Base-by-base conservation (phyloP, 2,888 invertebrate species). In the Meghimatium bilineatum region DNA sequence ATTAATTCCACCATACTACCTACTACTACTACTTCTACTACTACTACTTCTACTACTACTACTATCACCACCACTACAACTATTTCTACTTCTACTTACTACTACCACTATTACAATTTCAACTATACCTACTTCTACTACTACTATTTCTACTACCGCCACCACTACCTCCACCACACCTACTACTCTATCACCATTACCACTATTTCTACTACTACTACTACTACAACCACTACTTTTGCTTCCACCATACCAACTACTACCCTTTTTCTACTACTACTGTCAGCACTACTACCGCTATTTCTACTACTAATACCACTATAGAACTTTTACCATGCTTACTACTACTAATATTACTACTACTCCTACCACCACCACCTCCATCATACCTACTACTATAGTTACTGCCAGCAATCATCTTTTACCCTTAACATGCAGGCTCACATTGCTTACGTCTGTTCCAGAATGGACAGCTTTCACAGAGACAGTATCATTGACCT, bases 371-470 rank as follows among this genome's bases (percentile, higher is more conserved):
- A 63, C 63, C 29, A 26, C 63, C 29, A n/a, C 29, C 5, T 29
- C 29, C n/a, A 29, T 23, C 29, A 63, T 29, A 1, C n/a, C 63
- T 63, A 12, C 26, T 63, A 63, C 63, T 63, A 23, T 29, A n/a
- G 3, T 29, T 23, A 63, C 63, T 5, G 29, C 29, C 29, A 63
- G 12, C 44, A 44, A 44, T 17, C 17, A 56, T 56, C n/a, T 23
- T 56, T 3, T 56, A 63, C 29, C 63, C 23, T 26, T 8, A 63
- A n/a, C n/a, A 63, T 29, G 29, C 23, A 26, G 2, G 44, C 81
- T 74, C 52, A 85, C 84, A 77, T 85, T 81, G 67, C 76, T 81
- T n/a, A 81, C 81, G 36, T 81, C 84, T 60, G 81, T 56, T 76
- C 29, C 81, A 69, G 78, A 38, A 34, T 85, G 75, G 17, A 85